Evolutionary conservation across 1,140 invertebrate species (phyloP).

Genomic region (Orius insidiosus): DNA sequence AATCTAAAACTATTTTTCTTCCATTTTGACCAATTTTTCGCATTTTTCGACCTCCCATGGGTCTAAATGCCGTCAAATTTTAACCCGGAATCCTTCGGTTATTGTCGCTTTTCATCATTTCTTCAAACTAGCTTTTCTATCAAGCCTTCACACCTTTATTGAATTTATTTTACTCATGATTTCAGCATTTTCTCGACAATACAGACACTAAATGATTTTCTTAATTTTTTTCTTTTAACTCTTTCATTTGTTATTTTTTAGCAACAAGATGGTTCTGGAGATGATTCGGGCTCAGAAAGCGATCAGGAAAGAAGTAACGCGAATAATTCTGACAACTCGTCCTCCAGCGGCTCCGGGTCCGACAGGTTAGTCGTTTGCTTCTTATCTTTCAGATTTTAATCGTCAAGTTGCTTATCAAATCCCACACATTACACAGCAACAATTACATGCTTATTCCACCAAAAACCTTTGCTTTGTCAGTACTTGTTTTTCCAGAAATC

Average conservation of each 20-base stretch:
- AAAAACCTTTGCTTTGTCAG: too few species aligned
- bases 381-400: too few species aligned
- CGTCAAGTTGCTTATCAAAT: too few species aligned
- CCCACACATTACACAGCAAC: too few species aligned
- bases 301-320: constrained; percentile 16
- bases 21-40: background rate
- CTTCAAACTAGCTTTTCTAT: background rate
- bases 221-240: background rate
- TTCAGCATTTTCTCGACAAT: background rate
- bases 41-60: background rate
- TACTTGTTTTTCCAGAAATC: too few species aligned
- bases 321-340: constrained; percentile 14
- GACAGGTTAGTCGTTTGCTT: constrained; percentile 14
- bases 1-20: background rate
- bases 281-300: constrained; percentile 20
- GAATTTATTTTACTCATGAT: constrained; percentile 4
- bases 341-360: constrained; percentile 18
- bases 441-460: too few species aligned
- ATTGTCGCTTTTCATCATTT: background rate
- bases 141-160: background rate
- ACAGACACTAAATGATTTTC: background rate
- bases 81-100: background rate
- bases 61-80: background rate
- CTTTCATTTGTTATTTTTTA: constrained; percentile 6
- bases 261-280: constrained; percentile 20